Conservation (phyloP, 2,797 vertebrate genomes). For the Xenentodon cancila region DNA sequence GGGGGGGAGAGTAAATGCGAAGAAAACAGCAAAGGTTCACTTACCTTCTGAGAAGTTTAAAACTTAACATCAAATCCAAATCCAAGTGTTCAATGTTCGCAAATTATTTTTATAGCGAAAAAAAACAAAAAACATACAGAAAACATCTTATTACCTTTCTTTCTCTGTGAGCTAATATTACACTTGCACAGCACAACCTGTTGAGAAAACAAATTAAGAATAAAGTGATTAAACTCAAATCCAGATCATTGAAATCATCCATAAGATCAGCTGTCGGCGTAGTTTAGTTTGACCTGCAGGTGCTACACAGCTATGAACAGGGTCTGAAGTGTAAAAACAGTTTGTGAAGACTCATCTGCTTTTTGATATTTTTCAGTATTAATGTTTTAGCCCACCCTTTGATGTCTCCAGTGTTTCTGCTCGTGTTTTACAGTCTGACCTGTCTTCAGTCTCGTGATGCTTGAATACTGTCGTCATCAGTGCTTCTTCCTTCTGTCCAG, state of each 20-base stretch:
- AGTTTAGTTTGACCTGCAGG: constrained; percentile 25
- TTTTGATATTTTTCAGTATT: constrained; percentile 69
- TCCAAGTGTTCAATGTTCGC: too few relatives aligned
- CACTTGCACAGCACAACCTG: constrained; percentile 36
- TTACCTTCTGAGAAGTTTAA: constrained; percentile 22
- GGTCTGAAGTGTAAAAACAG: constrained; percentile 42
- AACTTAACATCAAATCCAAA: constrained; percentile 23
- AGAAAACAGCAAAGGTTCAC: constrained; percentile 8
- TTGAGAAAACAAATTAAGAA: constrained; percentile 35
- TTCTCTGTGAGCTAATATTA: constrained; percentile 70
- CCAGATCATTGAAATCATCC: constrained; percentile 36
- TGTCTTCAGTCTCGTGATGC: constrained; percentile 23
- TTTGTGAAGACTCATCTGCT: constrained; percentile 31
- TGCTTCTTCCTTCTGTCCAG: constrained; percentile 16
- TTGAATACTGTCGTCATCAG: constrained; percentile 18
- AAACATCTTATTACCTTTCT: constrained; percentile 32
- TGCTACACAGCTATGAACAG: constrained; percentile 75
- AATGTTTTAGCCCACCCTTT: constrained; percentile 28
- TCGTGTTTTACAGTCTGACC: constrained; percentile 18
- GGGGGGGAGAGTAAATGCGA: background rate
- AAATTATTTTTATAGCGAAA: constrained; percentile 15
- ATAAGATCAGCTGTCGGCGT: constrained; percentile 34
- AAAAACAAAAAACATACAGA: too few relatives aligned
- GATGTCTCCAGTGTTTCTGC: constrained; percentile 16
- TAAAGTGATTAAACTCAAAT: constrained; percentile 63